Evolutionary conservation across 2,113 vertebrate genomes (phyloP).

Genomic region (Stigmatopora argus): DNA sequence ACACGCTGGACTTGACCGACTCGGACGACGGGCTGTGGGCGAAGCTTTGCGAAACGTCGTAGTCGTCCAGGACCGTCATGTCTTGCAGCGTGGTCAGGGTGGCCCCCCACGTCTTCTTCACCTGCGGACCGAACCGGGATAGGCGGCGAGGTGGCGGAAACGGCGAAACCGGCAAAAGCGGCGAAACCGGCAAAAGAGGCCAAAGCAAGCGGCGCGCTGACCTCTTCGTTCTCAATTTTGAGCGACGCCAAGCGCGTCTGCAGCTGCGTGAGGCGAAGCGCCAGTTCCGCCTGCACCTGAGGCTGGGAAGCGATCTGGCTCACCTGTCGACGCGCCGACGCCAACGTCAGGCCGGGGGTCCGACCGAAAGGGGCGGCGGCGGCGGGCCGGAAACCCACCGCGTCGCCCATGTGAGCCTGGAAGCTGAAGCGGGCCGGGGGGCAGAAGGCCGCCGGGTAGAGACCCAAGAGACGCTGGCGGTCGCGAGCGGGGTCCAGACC

Average conservation of each 20-base stretch:
- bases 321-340: constrained; percentile 69
- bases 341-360: not conserved
- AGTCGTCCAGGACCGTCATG: constrained; percentile 94
- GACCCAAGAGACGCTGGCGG: constrained; percentile 95
- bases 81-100: constrained; percentile 95
- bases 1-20: constrained; percentile 94
- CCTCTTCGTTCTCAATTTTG: constrained; percentile 98
- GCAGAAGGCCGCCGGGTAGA: constrained; percentile 92
- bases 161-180: no score
- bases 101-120: constrained; percentile 97
- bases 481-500: constrained; percentile 91
- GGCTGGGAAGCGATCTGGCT: constrained; percentile 91
- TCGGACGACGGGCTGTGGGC: constrained; percentile 97
- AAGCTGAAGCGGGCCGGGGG: constrained; percentile 91
- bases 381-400: constrained; percentile 69
- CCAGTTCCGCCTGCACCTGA: constrained; percentile 89
- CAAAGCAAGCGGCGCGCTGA: constrained; percentile 61
- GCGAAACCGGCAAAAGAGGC: no score
- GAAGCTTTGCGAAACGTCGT: constrained; percentile 95
- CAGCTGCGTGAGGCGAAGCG: constrained; percentile 89
- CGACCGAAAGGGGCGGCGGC: no score
- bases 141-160: not conserved
- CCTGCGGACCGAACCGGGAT: constrained; percentile 62
- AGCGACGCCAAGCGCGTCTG: constrained; percentile 91
- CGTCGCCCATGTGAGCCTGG: constrained; percentile 95